These are phyloP conservation scores for Propithecus coquereli DNA, from an alignment of 2,113 vertebrate genomes.

Conservation along the genomic window DNA sequence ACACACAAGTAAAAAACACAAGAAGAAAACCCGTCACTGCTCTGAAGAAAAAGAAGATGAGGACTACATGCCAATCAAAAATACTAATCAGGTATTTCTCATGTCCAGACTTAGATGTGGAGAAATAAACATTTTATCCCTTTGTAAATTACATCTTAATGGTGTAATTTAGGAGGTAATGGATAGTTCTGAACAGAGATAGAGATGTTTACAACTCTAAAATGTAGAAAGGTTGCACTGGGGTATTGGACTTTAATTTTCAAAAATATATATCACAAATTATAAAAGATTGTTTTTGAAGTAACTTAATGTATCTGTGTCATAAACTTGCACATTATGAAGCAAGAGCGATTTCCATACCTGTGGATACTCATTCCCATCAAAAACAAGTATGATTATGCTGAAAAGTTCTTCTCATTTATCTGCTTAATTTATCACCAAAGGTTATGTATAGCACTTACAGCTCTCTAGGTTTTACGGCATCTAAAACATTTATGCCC, in stretches of 20 bases:
- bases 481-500: not conserved
- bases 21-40: conserved; percentile 88
- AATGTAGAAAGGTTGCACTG: not conserved
- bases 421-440: not conserved
- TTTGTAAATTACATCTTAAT: not conserved
- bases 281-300: conserved; percentile 1
- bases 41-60: conserved; percentile 89
- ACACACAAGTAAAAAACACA: conserved; percentile 88
- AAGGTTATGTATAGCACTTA: not conserved
- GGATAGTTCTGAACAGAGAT: not conserved
- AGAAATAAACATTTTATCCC: not conserved
- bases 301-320: not conserved
- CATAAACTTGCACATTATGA: not conserved
- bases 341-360: not conserved
- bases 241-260: conserved; percentile 24
- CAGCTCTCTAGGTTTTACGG: not conserved
- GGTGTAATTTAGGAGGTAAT: not conserved
- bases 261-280: not conserved
- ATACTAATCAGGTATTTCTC: conserved; percentile 87
- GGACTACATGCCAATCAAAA: conserved; percentile 87
- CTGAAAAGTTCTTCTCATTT: not conserved
- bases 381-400: not conserved
- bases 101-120: not conserved
- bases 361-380: not conserved
- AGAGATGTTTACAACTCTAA: not conserved